Evolutionary conservation across 1,140 invertebrate genomes (phyloP), one percentile per base, ranked within the genome.

Genomic region (Mizuhopecten yessoensis): DNA sequence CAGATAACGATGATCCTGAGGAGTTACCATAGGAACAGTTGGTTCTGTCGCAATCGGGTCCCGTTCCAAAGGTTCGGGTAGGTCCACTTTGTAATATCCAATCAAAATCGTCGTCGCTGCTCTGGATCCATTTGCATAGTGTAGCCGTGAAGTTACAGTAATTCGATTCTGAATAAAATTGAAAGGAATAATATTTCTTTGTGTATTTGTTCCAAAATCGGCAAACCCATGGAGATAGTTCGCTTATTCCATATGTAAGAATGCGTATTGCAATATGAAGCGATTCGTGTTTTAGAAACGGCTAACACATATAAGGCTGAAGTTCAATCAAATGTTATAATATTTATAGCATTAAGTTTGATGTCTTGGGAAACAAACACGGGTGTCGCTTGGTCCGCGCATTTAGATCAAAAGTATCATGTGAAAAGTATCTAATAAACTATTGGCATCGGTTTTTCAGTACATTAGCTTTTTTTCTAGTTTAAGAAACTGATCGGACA

Each of bases 81-180:
- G 45, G 33, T 20, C 95, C 94, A 49, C 86, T 90, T 23, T 94
- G 75, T 90, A 93, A 45, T 34, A 42, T 91, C 95, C 95, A 96
- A 86, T 95, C 90, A 93, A 94, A 94, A 33, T 93, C 39, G 49
- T 94, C 94, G 11, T 88, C 93, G 15, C 86, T 91, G 49, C 93
- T 92, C 87, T 95, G 94, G 23, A 29, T 94, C 94, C 94, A 95
- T 10, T 94, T 94, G 92, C 95, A 96, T 0, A 94, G 34, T 57
- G 92, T 90, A 23, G 86, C 45, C 11, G 95, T 89, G 90, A 96
- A 95, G 86, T 91, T 90, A 93, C 95, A 95, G 88, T 95, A 93
- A 9, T 29, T 29, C 23, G 57, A 75, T 7, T 75, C 57, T 75
- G n/a, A 75, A 75, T 75, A 75, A 75, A 75, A n/a, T 29, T 75